A percentile compares a stretch with the other conserved stretches of the same genome.
These are phyloP conservation scores for Callopanchax toddi DNA, from an alignment of 2,113 vertebrate species.

Conservation along the genomic window DNA sequence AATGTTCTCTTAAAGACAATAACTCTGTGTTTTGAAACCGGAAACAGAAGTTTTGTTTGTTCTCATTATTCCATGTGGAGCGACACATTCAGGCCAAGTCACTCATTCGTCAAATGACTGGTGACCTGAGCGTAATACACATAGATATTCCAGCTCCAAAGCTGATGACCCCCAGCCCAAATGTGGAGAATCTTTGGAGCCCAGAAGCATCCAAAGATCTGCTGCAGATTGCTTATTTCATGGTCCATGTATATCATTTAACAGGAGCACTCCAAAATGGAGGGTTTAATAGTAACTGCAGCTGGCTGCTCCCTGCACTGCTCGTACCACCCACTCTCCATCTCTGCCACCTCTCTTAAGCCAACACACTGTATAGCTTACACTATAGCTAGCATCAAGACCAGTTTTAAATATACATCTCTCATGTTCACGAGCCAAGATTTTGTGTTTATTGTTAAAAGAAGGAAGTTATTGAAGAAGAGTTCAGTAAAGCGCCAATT, in stretches of 20 bases:
- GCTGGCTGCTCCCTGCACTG: slow-evolving; percentile 6
- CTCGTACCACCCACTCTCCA: neutral
- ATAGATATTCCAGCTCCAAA: slow-evolving; percentile 14
- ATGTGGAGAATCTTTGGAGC: slow-evolving; percentile 19
- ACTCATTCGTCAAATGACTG: neutral
- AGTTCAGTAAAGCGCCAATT: slow-evolving; percentile 6
- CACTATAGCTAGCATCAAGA: neutral
- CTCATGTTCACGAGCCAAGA: neutral
- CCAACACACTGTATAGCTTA: too few species aligned
- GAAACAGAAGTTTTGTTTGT: slow-evolving; percentile 10
- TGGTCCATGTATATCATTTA: slow-evolving; percentile 45
- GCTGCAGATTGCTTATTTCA: slow-evolving; percentile 60
- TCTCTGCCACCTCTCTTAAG: slow-evolving; percentile 10
- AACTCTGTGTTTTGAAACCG: neutral
- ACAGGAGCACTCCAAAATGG: slow-evolving; percentile 19
- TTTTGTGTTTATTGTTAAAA: neutral
- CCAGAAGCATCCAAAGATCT: slow-evolving; percentile 16
- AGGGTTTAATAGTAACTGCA: slow-evolving; percentile 39
- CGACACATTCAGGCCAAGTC: neutral
- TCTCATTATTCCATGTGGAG: slow-evolving; percentile 13
- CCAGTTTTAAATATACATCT: too few species aligned
- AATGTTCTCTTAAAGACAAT: slow-evolving; percentile 2
- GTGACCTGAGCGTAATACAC: neutral
- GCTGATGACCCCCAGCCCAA: slow-evolving; percentile 23
- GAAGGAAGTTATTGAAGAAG: neutral